Conservation (phyloP, 2,888 invertebrate species). For the Lobophora halterata region DNA sequence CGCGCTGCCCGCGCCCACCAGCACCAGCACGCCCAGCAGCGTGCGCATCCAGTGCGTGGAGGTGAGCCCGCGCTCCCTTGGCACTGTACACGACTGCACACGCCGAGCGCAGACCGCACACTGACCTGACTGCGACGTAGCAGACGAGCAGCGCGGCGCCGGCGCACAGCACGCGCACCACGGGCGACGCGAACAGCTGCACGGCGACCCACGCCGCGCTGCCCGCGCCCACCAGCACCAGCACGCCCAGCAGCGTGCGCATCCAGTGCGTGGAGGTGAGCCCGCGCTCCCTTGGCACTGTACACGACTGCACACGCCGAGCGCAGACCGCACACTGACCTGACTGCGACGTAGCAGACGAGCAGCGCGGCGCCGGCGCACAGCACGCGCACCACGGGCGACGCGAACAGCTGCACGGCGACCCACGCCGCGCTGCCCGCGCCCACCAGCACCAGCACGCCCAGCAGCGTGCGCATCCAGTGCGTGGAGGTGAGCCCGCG, state of each 20-base stretch:
- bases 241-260: constrained; percentile 89
- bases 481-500: constrained; percentile 89
- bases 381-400: constrained; percentile 88
- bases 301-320: too few relatives aligned
- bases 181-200: constrained; percentile 88
- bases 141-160: constrained; percentile 90
- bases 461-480: constrained; percentile 90
- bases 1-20: constrained; percentile 88
- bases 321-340: constrained; percentile 64
- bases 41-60: constrained; percentile 92
- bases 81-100: too few relatives aligned
- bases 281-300: too few relatives aligned
- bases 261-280: constrained; percentile 91
- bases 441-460: constrained; percentile 89
- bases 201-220: constrained; percentile 90
- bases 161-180: constrained; percentile 89
- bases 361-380: constrained; percentile 91
- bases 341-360: constrained; percentile 91
- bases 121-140: constrained; percentile 90
- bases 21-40: constrained; percentile 87
- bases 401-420: constrained; percentile 87
- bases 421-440: constrained; percentile 90
- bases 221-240: constrained; percentile 88
- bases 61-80: too few relatives aligned
- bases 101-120: neutral